Evolutionary conservation across 2,797 vertebrate genomes (phyloP).

Genomic region (Vipera latastei): DNA sequence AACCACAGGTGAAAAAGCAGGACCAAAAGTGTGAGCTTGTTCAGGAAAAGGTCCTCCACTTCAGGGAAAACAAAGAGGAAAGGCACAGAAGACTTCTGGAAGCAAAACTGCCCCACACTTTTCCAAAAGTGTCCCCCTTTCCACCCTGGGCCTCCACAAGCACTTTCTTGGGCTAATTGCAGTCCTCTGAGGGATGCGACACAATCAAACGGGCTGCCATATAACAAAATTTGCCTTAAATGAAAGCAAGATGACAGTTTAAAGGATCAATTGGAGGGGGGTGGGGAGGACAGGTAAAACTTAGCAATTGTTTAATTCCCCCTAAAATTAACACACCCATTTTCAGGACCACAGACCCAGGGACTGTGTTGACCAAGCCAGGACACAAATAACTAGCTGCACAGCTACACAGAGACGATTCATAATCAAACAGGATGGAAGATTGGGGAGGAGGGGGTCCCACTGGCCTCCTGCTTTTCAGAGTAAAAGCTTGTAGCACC

Average conservation of each 20-base stretch:
- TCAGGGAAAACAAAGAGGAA: too few relatives aligned
- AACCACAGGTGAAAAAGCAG: neutral
- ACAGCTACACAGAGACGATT: slow-evolving; percentile 53
- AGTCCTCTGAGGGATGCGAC: slow-evolving; percentile 98
- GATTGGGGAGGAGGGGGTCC: neutral
- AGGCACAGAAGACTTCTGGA: neutral
- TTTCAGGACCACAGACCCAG: slow-evolving; percentile 63
- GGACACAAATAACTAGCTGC: slow-evolving; percentile 50
- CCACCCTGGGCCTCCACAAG: rapidly evolving
- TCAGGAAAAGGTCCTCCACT: too few relatives aligned
- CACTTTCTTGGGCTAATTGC: slow-evolving; percentile 81
- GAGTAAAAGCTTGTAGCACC: neutral
- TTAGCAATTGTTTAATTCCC: slow-evolving; percentile 79
- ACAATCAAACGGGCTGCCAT: slow-evolving; percentile 99
- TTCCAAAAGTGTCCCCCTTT: rapidly evolving
- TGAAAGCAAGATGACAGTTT: slow-evolving; percentile 90
- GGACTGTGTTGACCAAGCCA: slow-evolving; percentile 63
- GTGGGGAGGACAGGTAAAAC: slow-evolving; percentile 78
- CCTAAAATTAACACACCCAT: slow-evolving; percentile 73
- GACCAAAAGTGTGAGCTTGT: too few relatives aligned
- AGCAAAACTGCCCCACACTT: rapidly evolving
- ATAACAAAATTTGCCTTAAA: slow-evolving; percentile 99
- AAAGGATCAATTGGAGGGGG: slow-evolving; percentile 82
- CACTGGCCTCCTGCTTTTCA: neutral
- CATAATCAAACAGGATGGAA: neutral